Percentiles rank a stretch among this genome's conserved stretches.
Evolutionary conservation across 2,888 invertebrate genomes (phyloP).

Genomic region (Limenitis camilla): DNA sequence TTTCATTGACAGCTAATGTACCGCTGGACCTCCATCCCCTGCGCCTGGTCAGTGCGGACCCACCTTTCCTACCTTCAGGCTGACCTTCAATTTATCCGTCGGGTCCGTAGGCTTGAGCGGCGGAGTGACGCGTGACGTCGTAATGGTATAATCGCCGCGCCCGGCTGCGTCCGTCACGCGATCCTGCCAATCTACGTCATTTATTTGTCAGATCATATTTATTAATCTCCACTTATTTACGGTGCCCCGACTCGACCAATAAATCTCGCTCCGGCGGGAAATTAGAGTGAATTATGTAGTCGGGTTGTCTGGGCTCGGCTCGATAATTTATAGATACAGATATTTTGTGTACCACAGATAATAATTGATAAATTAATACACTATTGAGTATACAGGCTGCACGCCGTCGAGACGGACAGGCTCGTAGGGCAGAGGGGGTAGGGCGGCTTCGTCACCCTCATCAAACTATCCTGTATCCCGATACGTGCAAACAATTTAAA

Average conservation of each 20-base stretch:
- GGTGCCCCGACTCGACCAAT: conserved; percentile 9
- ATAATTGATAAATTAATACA: conserved; percentile 14
- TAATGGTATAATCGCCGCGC: conserved; percentile 12
- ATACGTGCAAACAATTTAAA: too few species aligned
- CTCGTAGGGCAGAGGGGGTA: too few species aligned
- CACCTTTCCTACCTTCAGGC: conserved; percentile 6
- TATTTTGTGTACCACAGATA: neutral
- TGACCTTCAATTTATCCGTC: conserved; percentile 15
- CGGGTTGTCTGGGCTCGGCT: conserved; percentile 18
- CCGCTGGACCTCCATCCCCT: neutral
- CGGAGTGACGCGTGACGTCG: conserved; percentile 5
- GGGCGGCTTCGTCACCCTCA: too few species aligned
- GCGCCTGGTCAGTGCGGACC: neutral
- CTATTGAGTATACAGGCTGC: too few species aligned
- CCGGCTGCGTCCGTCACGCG: conserved; percentile 16
- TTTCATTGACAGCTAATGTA: too few species aligned
- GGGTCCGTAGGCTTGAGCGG: neutral
- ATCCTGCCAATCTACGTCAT: conserved; percentile 14
- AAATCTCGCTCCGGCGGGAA: conserved; percentile 23
- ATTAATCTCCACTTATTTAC: conserved; percentile 22
- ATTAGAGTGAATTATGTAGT: conserved; percentile 25
- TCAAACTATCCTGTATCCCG: too few species aligned
- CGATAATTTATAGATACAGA: conserved; percentile 12
- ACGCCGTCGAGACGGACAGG: too few species aligned
- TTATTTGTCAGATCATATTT: conserved; percentile 21